phyloP scores from a whole-genome alignment of 2,888 invertebrate genomes.

The Synergus itoensis region DNA sequence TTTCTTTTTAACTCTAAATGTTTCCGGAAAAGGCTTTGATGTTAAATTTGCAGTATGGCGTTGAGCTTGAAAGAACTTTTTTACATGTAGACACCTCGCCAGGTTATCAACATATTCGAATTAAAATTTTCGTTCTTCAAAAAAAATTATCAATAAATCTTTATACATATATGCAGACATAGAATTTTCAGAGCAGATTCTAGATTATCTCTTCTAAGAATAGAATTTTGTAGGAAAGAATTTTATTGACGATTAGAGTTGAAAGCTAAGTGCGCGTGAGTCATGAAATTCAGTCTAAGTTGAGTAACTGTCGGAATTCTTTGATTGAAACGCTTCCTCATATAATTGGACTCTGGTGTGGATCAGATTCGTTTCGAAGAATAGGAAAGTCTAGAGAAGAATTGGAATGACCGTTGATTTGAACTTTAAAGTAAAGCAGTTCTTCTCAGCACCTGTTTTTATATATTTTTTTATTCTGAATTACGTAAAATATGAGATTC shows the following conservation, averaged over 20 bases:
- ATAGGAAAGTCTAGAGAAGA: neutral
- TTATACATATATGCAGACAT: neutral
- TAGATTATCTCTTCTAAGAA: neutral
- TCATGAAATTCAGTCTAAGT: neutral
- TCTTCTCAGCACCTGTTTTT: neutral
- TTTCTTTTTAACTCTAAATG: slow-evolving; percentile 21
- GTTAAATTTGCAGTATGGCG: neutral
- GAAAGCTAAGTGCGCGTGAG: neutral
- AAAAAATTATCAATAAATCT: neutral
- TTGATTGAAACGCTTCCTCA: neutral
- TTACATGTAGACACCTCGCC: neutral
- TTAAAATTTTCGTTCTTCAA: neutral
- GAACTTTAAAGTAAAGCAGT: neutral
- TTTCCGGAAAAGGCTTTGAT: slow-evolving; percentile 23
- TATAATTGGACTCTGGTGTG: neutral
- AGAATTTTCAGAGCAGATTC: neutral
- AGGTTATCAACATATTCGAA: neutral
- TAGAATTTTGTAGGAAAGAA: neutral
- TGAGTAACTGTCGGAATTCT: neutral
- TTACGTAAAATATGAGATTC: no score
- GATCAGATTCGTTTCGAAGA: neutral
- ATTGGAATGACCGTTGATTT: neutral
- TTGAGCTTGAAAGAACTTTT: neutral
- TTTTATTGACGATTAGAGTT: neutral
- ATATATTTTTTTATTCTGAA: no score